A percentile compares a stretch with the other conserved stretches of the same genome.
These are phyloP conservation scores for Mylabris phalerata DNA, from an alignment of 1,140 invertebrate genomes.

Conservation along the genomic window DNA sequence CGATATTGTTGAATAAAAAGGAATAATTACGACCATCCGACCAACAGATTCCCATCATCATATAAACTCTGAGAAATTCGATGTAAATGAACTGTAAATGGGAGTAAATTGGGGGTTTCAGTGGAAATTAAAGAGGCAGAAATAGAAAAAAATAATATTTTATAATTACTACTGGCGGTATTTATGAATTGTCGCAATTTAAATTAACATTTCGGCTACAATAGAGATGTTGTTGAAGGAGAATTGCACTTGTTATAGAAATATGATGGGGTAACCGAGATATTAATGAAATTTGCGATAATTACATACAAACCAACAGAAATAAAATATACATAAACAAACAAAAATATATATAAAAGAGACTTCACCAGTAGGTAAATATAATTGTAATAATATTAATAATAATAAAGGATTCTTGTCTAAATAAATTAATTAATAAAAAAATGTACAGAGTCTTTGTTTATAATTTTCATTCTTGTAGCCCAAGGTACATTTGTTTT, in stretches of 20 bases:
- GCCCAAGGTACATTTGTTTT: slow-evolving; percentile 34
- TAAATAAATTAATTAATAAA: slow-evolving; percentile 29
- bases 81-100: no score
- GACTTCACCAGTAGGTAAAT: slow-evolving; percentile 35
- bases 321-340: slow-evolving; percentile 41
- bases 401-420: slow-evolving; percentile 26
- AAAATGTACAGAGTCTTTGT: slow-evolving; percentile 30
- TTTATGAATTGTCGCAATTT: slow-evolving; percentile 29
- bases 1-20: no score
- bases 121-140: slow-evolving; percentile 8
- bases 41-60: no score
- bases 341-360: slow-evolving; percentile 31
- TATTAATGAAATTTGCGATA: slow-evolving; percentile 32
- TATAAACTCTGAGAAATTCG: no score
- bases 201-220: slow-evolving; percentile 32
- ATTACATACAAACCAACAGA: slow-evolving; percentile 34
- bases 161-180: slow-evolving; percentile 36
- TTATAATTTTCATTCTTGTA: slow-evolving; percentile 16
- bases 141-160: slow-evolving; percentile 34
- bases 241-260: slow-evolving; percentile 28
- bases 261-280: slow-evolving; percentile 32
- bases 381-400: no score
- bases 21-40: no score
- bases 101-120: no score
- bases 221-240: not conserved